Evolutionary conservation across 2,888 invertebrate species (phyloP).

Genomic region (Chelonus formosanus): DNA sequence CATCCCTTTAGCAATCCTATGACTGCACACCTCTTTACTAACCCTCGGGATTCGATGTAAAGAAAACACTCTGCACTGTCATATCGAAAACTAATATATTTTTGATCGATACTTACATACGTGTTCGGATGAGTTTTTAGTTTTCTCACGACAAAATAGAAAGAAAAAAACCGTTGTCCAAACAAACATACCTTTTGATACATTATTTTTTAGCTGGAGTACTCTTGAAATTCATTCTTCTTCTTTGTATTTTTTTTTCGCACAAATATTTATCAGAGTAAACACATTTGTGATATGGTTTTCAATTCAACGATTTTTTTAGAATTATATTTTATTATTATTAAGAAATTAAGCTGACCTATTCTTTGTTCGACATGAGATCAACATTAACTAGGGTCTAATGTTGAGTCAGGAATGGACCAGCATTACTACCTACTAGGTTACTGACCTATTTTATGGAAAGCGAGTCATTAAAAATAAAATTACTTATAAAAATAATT

Average conservation of each 20-base stretch:
- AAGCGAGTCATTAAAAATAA: neutral
- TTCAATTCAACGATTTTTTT: too few relatives aligned
- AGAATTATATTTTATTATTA: too few relatives aligned
- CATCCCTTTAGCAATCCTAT: neutral
- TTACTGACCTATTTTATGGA: too few relatives aligned
- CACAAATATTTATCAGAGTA: too few relatives aligned
- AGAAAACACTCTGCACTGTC: conserved; percentile 64
- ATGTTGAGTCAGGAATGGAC: too few relatives aligned
- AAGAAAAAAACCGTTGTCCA: conserved; percentile 61
- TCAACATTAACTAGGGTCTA: too few relatives aligned
- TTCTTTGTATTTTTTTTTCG: neutral
- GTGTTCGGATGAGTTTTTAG: too few relatives aligned
- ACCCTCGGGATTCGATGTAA: conserved; percentile 32
- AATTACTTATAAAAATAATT: neutral
- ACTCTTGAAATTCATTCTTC: neutral
- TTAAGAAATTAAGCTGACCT: too few relatives aligned
- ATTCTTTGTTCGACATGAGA: too few relatives aligned
- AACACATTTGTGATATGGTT: too few relatives aligned
- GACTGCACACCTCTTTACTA: conserved; percentile 4
- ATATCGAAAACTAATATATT: conserved; percentile 65
- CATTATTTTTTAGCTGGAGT: neutral
- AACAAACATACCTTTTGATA: conserved; percentile 61
- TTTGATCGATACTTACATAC: conserved; percentile 58
- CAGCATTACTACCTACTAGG: too few relatives aligned
- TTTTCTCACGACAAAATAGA: conserved; percentile 55